Evolutionary conservation across 2,113 vertebrate species (phyloP).

Genomic region (Podarcis raffonei): DNA sequence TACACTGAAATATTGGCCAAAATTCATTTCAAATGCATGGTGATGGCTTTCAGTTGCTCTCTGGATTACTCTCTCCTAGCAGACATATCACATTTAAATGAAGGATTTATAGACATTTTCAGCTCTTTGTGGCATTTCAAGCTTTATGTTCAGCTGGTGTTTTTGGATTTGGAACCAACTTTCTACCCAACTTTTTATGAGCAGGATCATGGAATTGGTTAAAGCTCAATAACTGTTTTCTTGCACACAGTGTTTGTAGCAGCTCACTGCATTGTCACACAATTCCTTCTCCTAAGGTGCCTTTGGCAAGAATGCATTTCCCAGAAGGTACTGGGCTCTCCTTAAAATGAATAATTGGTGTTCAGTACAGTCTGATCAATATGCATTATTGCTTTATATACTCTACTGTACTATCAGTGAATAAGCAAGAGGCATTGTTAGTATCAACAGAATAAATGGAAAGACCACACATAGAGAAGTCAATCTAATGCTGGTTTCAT

Average conservation of each 20-base stretch:
- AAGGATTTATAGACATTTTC: not conserved
- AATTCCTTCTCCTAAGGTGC: not conserved
- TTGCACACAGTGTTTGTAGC: not conserved
- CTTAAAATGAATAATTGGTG: constrained; percentile 18
- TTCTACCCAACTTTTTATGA: not conserved
- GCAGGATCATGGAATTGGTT: not conserved
- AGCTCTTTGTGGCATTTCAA: not conserved
- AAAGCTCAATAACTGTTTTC: not conserved
- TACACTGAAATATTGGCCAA: not conserved
- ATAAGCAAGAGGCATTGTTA: not conserved
- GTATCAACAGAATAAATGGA: not conserved
- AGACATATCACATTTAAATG: not conserved
- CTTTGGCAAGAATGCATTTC: not conserved
- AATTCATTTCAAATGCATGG: not conserved
- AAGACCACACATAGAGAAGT: not conserved
- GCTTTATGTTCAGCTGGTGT: not conserved
- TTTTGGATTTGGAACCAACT: not conserved
- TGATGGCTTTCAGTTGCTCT: no score
- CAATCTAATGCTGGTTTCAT: not conserved
- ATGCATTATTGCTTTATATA: constrained; percentile 23
- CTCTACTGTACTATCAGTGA: not conserved
- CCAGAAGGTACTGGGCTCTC: not conserved
- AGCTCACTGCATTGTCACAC: not conserved
- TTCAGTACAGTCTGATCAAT: constrained; percentile 14
- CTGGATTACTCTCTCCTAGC: not conserved